Base-by-base conservation (phyloP, 2,797 vertebrate species). In the Poeciliopsis infans region DNA sequence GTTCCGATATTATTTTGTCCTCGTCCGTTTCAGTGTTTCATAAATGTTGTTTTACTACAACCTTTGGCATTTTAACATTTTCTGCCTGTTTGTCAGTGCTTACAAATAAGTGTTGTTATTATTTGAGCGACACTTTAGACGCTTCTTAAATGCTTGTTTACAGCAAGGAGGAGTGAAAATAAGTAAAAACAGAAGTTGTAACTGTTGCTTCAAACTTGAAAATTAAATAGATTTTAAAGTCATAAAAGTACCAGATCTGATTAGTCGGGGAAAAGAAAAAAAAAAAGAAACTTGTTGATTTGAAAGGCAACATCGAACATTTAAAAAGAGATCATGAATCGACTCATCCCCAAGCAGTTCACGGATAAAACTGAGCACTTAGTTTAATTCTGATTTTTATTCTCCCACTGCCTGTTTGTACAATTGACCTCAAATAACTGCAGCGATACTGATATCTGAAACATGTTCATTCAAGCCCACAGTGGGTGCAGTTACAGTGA, bases 401-500 rank as follows among this genome's bases (percentile, higher is more conserved):
- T 20, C n/a, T 68, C 39, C 6, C 41, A 25, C 23, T 25, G 28
- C 36, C 28, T 3, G 28, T 33, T 75, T n/a, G 16, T 18, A 41
- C 18, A 25, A 61, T 59, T 75, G 74, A 46, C 55, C 74, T 75
- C 23, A 36, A 23, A 33, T 64, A 64, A 75, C 57, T 61, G 57
- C 74, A 33, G 74, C 39, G 12, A 28, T 39, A 11, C 41, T 59
- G n/a, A 75, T 39, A 69, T 41, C 79, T 45, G 41, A 75, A 78
- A 85, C 90, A 0, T 85, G 91, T 89, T 90, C 81, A 85, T 86
- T 89, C 88, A 90, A 69, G 91, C 75, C 78, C 36, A 1, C 41
- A 23, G 31, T 76, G 79, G 83, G 81, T 85, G 86, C 72, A 85
- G 83, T 84, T 82, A 81, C 81, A 78, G 59, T 33, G 68, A 77